Evolutionary conservation across 2,113 vertebrate genomes (phyloP).

Genomic region (Lagenorhynchus albirostris): DNA sequence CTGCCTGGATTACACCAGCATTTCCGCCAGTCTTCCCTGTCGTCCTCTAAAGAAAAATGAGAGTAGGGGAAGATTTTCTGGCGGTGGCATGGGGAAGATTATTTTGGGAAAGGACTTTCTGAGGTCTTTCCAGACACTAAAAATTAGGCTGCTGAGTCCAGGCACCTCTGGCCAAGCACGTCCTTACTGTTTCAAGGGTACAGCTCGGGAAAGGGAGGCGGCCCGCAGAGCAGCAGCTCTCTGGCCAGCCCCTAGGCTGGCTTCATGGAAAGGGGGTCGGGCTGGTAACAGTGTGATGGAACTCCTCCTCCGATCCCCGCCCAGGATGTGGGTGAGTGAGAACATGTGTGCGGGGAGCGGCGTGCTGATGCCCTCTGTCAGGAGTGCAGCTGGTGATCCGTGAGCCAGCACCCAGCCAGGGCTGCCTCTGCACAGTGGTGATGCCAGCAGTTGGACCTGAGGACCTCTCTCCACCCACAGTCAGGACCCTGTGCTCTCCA

Average conservation of each 20-base stretch:
- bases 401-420: neutral
- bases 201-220: rapidly evolving
- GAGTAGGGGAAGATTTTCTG: neutral
- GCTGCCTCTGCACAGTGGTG: rapidly evolving
- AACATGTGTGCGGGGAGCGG: rapidly evolving
- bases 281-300: neutral
- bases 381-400: neutral
- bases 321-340: neutral
- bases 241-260: neutral
- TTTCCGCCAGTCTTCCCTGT: neutral
- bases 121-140: slow-evolving; percentile 23
- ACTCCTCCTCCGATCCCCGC: neutral
- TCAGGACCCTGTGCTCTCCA: neutral
- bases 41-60: slow-evolving; percentile 36
- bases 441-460: rapidly evolving
- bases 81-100: neutral
- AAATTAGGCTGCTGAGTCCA: neutral
- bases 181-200: neutral
- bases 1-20: neutral
- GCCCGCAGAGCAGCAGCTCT: neutral
- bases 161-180: neutral
- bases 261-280: rapidly evolving
- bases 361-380: rapidly evolving
- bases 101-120: neutral
- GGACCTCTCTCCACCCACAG: rapidly evolving